A percentile compares a stretch with the other conserved stretches of the same genome.
Conservation (phyloP, 2,113 vertebrate genomes). For the Empidonax traillii region DNA sequence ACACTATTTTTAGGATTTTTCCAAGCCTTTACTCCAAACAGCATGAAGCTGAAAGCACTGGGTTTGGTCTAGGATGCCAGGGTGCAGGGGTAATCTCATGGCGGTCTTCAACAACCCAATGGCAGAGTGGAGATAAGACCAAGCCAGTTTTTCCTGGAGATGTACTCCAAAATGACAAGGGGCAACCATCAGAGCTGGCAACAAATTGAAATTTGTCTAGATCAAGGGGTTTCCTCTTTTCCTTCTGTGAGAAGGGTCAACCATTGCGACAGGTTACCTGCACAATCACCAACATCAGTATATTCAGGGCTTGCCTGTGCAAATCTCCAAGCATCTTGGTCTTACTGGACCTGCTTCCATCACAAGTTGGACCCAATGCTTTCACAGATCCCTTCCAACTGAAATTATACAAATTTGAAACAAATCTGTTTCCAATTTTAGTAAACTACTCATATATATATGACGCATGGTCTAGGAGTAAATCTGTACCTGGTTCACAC, state of each 20-base stretch:
- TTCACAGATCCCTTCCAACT: neutral
- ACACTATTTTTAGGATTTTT: neutral
- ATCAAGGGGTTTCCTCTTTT: neutral
- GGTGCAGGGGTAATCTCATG: neutral
- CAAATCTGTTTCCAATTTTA: neutral
- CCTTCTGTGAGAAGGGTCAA: neutral
- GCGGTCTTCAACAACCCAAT: neutral
- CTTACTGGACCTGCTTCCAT: neutral
- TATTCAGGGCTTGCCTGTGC: neutral
- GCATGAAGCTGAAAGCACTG: neutral
- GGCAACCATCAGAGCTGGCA: neutral
- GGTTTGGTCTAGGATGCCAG: neutral
- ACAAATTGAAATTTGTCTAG: neutral
- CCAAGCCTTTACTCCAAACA: neutral
- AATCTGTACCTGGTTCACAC: neutral
- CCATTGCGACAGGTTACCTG: neutral
- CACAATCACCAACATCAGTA: neutral
- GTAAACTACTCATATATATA: neutral
- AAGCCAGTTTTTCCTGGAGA: neutral
- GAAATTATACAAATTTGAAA: neutral
- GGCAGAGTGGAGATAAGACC: neutral
- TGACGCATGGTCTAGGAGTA: neutral
- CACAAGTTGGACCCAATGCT: fast-evolving
- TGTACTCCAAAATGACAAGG: neutral
- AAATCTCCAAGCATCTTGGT: neutral